Evolutionary conservation across 2,113 vertebrate species (phyloP).

Genomic region (Microcebus griseorufus): DNA sequence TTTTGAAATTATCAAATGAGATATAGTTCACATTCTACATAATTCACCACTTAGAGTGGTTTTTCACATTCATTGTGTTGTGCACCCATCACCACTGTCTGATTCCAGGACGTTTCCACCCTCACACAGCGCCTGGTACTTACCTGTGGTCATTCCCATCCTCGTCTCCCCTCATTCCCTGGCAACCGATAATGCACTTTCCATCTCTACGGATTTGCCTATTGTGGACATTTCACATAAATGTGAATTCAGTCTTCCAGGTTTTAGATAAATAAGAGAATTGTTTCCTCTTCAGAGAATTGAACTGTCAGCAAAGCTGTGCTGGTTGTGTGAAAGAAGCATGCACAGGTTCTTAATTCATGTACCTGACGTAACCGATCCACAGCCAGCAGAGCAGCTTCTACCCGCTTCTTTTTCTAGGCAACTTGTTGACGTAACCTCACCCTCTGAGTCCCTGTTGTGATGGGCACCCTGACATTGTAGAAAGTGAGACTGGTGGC

Average conservation of each 20-base stretch:
- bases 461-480: neutral
- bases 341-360: neutral
- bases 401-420: neutral
- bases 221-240: neutral
- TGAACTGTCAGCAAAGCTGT: neutral
- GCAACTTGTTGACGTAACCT: neutral
- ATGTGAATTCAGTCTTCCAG: neutral
- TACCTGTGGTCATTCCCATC: too few species aligned
- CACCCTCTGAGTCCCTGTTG: neutral
- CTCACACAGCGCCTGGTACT: too few species aligned
- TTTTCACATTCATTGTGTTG: neutral
- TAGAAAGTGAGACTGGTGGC: neutral
- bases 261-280: neutral
- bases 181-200: neutral
- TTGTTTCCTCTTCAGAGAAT: neutral
- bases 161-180: neutral
- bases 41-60: neutral
- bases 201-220: neutral
- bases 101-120: neutral
- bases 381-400: neutral
- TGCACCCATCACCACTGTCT: neutral
- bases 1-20: neutral
- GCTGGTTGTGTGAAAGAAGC: neutral
- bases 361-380: accelerated
- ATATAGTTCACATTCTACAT: neutral